Evolutionary conservation across 2,797 vertebrate species (phyloP), one percentile per base, ranked within the genome.

Genomic region (Sorex maritimensis): DNA sequence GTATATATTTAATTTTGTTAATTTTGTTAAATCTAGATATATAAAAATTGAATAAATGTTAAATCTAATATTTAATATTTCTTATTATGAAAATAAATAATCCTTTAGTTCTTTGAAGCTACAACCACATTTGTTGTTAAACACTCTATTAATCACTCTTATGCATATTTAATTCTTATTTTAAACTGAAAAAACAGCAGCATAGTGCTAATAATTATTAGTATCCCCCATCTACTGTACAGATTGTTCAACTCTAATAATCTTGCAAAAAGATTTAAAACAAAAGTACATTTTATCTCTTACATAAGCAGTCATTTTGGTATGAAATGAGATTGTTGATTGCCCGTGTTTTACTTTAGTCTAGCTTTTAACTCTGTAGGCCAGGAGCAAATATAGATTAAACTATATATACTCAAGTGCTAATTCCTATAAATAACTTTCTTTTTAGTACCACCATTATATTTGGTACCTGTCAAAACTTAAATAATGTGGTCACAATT

Each of bases 11-110:
- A 24, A 8, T 38, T 34, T 96, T 84, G 90, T 80, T 77, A 94
- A 90, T 38, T 34, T 96, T 84, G 90, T 80, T 77, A 94, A 90
- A 12, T 69, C 26, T 69, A 83, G 26, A 72, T 80, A 61, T 81
- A 58, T 72, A 68, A 2, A 79, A 15, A 11, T 46, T 82, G 15
- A n/a, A 28, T 90, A 26, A 24, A 7, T 79, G 5, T 87, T 49
- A 94, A 77, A 38, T 72, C 63, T 41, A 38, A 83, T 65, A 44
- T 44, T 44, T 44, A 44, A 7, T 44, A 44, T 44, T 44, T 84
- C 44, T 67, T 77, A 87, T 93, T 82, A 0, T 68, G 49, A 94
- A 95, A 86, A 88, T 19, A 94, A 71, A 34, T 0, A 71, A 4
- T 6, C 17, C 2, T 91, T 92, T 77, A 28, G 17, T 44, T 83